A percentile compares a stretch with the other conserved stretches of the same genome.
phyloP scores from a whole-genome alignment of 2,888 invertebrate species.

The Fissipunctia ypsillon region DNA sequence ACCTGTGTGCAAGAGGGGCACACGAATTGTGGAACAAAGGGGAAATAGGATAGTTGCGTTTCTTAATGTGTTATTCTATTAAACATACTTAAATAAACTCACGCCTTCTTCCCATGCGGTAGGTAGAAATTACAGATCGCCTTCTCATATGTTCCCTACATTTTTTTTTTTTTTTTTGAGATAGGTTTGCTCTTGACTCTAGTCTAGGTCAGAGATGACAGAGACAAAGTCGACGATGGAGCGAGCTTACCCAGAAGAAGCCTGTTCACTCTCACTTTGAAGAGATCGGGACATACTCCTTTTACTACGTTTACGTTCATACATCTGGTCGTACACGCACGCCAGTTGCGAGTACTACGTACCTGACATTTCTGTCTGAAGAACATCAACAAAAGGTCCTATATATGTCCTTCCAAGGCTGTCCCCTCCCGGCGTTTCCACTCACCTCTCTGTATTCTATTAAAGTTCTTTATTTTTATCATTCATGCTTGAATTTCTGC shows the following conservation, averaged over 20 bases:
- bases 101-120: background rate
- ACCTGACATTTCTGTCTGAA: background rate
- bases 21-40: slow-evolving; percentile 25
- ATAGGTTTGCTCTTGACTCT: too few relatives aligned
- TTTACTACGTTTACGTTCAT: background rate
- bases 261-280: too few relatives aligned
- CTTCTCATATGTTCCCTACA: too few relatives aligned
- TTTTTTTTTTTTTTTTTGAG: too few relatives aligned
- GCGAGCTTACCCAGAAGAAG: too few relatives aligned
- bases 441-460: background rate
- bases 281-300: too few relatives aligned
- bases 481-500: background rate
- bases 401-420: background rate
- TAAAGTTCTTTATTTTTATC: background rate
- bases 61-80: background rate
- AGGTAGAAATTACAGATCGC: background rate
- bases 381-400: background rate
- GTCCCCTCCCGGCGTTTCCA: too few relatives aligned
- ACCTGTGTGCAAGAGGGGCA: slow-evolving; percentile 6
- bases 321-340: background rate
- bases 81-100: background rate
- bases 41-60: background rate
- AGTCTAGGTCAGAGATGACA: too few relatives aligned
- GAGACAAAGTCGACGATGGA: too few relatives aligned
- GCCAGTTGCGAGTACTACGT: background rate